Evolutionary conservation across 2,797 vertebrate species (phyloP), one percentile per base, ranked within the genome.

Genomic region (Euphonia xanthogaster): DNA sequence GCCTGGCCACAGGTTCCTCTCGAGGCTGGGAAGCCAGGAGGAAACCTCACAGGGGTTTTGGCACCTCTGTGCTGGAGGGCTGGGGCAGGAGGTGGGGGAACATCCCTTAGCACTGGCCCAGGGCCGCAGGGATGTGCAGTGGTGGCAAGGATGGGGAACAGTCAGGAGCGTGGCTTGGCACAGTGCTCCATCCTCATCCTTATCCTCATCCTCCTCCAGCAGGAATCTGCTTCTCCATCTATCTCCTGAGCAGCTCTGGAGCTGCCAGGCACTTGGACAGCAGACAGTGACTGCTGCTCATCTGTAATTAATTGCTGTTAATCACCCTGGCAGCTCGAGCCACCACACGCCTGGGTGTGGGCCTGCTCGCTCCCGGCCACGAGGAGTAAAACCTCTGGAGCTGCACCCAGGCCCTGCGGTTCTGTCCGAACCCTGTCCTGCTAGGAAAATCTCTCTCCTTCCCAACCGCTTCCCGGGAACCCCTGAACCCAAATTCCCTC

Each of bases 271-370:
- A 8, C 68, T 42, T 33, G 15, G 19, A 63, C 23, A 76, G 78
- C 85, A 91, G 82, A 90, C 22, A 3, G 88, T 47, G 63, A 33
- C 77, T 55, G 50, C 39, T 71, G n/a, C 70, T 96, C 67, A 74
- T 68, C 86, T 91, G 95, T 95, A 96, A 94, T 96, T 96, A 96
- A 85, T 39, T 21, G 60, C 17, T 53, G 42, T n/a, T 91, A 91
- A 95, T 95, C 82, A 35, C n/a, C 63, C 42, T 24, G 50, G 2
- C 68, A 80, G 51, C 71, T 45, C 5, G 1, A 76, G 45, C 73
- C 54, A 35, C 44, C 12, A 5, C 62, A 51, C 0, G 1, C 1
- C n/a, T n/a, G n/a, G n/a, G 1, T 7, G 5, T 2, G 19, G n/a
- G 42, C 1, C 44, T 0, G 0, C 44, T 80, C 1, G 1, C 14